Percentiles rank a stretch among this genome's conserved stretches.
phyloP scores from a whole-genome alignment of 30 jellyfish, hydroid and myxozoan genomes.

The Aurelia aurita complex sp. Pacific region DNA sequence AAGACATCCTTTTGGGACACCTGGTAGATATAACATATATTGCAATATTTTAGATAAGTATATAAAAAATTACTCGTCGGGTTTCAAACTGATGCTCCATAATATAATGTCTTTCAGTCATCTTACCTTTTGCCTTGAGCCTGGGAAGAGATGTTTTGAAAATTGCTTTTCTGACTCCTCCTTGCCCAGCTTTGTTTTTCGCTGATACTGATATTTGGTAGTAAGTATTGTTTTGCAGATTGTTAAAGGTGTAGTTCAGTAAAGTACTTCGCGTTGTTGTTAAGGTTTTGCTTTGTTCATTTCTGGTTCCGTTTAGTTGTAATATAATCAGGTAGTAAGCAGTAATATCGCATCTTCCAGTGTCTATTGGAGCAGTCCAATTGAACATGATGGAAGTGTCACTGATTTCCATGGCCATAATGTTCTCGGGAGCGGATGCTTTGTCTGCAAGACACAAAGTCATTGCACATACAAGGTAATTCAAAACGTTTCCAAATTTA shows the following conservation, averaged over 20 bases:
- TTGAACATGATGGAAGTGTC: background rate
- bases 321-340: background rate
- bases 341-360: background rate
- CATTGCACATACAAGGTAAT: background rate
- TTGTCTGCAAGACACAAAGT: background rate
- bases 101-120: background rate
- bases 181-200: slow-evolving; percentile 23
- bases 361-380: slow-evolving; percentile 12
- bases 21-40: too few relatives aligned
- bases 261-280: background rate
- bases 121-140: background rate
- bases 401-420: background rate
- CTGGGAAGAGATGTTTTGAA: background rate
- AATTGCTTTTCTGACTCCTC: background rate
- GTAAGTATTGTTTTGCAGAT: background rate
- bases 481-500: too few relatives aligned
- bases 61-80: too few relatives aligned
- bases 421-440: background rate
- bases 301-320: slow-evolving; percentile 8
- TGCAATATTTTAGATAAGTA: too few relatives aligned
- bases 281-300: background rate
- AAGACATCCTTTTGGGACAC: too few relatives aligned
- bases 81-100: background rate
- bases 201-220: slow-evolving; percentile 20
- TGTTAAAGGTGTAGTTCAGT: slow-evolving; percentile 8